Conservation (phyloP, 2,797 vertebrate genomes). For the Gouania willdenowi region DNA sequence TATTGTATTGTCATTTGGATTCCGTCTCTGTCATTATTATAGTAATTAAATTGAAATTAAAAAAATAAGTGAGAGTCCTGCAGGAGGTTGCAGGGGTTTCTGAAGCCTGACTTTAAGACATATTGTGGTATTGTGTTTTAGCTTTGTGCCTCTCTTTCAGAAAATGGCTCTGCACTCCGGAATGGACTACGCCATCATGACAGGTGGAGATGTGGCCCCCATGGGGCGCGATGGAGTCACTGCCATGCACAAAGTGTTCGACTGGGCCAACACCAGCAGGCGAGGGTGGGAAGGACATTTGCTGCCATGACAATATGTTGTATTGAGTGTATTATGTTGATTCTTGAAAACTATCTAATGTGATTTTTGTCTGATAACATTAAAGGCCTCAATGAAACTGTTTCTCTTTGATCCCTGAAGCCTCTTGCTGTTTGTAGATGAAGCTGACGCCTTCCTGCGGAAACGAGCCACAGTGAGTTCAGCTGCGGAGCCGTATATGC, state of each 20-base stretch:
- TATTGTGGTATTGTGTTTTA: neutral
- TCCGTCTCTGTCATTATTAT: no score
- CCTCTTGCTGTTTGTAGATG: conserved; percentile 84
- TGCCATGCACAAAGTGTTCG: conserved; percentile 91
- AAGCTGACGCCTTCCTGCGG: conserved; percentile 82
- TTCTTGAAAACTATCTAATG: neutral
- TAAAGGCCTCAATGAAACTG: conserved; percentile 2
- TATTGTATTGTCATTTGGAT: no score
- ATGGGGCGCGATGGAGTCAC: conserved; percentile 90
- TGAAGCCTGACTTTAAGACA: no score
- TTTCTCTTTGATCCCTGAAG: conserved; percentile 55
- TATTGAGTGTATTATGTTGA: neutral
- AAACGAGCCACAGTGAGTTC: conserved; percentile 83
- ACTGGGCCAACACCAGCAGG: conserved; percentile 84
- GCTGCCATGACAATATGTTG: conserved; percentile 7
- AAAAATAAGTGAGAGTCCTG: no score
- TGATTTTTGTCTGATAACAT: neutral
- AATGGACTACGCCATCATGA: conserved; percentile 93
- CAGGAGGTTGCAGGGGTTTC: no score
- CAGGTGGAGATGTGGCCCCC: conserved; percentile 87
- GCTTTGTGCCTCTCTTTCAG: conserved; percentile 43
- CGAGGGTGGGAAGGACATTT: conserved; percentile 72
- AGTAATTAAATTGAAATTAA: no score
- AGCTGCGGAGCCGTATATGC: conserved; percentile 29
- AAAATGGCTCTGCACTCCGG: conserved; percentile 87